phyloP scores from a whole-genome alignment of 2,888 invertebrate species.

The Criorhina ranunculi region DNA sequence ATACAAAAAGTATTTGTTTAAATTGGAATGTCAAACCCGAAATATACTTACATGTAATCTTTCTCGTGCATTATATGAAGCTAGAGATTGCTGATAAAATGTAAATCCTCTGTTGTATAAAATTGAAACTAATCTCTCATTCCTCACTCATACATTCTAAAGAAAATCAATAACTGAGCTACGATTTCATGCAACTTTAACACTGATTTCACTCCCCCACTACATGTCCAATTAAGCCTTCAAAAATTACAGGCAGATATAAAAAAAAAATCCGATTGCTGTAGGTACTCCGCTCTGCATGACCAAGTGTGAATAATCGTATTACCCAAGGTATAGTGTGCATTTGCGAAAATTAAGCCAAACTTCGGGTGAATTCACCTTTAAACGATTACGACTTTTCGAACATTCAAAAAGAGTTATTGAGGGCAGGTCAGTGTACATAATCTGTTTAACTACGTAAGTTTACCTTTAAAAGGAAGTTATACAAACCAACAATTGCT shows the following conservation, averaged over 20 bases:
- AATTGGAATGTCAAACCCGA: too few species aligned
- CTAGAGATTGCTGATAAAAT: neutral
- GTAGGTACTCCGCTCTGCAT: conserved; percentile 39
- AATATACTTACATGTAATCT: too few species aligned
- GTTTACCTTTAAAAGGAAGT: neutral
- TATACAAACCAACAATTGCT: neutral
- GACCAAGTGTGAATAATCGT: conserved; percentile 29
- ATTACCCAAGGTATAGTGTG: conserved; percentile 8
- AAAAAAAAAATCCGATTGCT: conserved; percentile 16
- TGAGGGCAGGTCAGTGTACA: conserved; percentile 16
- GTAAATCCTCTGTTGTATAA: neutral
- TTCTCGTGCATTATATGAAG: neutral
- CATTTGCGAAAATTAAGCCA: conserved; percentile 36
- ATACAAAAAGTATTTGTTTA: too few species aligned
- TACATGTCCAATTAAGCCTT: conserved; percentile 43
- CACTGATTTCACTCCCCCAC: conserved; percentile 15
- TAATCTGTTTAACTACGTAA: neutral
- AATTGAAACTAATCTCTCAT: neutral
- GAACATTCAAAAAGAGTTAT: conserved; percentile 2
- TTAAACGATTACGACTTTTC: conserved; percentile 9
- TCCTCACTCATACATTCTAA: neutral
- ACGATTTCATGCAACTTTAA: conserved; percentile 46
- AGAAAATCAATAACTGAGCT: conserved; percentile 41
- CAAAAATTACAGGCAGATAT: conserved; percentile 29
- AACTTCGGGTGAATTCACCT: conserved; percentile 24